Evolutionary conservation across 2,113 vertebrate species (phyloP).

Genomic region (Ammodramus savannarum): DNA sequence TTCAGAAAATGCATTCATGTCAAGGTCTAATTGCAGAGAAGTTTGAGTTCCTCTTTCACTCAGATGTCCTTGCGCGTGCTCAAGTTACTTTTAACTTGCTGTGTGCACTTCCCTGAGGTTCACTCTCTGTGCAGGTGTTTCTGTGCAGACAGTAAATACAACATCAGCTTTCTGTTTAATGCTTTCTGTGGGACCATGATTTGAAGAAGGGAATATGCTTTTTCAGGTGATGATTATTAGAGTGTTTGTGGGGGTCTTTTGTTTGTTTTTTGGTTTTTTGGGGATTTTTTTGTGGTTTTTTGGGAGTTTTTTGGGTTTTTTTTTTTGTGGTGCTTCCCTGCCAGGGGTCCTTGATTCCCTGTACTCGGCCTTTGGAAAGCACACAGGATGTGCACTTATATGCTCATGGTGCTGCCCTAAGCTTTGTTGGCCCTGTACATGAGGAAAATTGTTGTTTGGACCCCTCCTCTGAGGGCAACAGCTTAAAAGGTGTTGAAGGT

Average conservation of each 20-base stretch:
- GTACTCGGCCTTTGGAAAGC: neutral
- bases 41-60: neutral
- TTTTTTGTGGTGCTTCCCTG: neutral
- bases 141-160: neutral
- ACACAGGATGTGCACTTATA: rapidly evolving
- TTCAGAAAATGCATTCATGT: neutral
- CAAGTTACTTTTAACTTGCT: neutral
- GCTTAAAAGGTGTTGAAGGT: neutral
- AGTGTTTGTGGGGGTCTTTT: neutral
- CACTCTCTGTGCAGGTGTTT: neutral
- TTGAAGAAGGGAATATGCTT: neutral
- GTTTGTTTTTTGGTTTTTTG: no score
- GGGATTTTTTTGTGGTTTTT: no score
- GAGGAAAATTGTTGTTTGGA: neutral
- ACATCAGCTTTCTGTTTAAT: neutral
- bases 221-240: neutral
- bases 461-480: neutral
- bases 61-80: neutral
- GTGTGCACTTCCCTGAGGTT: neutral
- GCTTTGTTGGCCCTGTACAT: rapidly evolving
- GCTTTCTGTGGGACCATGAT: neutral
- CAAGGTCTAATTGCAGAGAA: neutral
- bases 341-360: neutral
- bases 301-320: neutral
- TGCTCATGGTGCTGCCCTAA: neutral